Evolutionary conservation across 2,113 vertebrate species (phyloP).

Genomic region (Halcyon malimbica): DNA sequence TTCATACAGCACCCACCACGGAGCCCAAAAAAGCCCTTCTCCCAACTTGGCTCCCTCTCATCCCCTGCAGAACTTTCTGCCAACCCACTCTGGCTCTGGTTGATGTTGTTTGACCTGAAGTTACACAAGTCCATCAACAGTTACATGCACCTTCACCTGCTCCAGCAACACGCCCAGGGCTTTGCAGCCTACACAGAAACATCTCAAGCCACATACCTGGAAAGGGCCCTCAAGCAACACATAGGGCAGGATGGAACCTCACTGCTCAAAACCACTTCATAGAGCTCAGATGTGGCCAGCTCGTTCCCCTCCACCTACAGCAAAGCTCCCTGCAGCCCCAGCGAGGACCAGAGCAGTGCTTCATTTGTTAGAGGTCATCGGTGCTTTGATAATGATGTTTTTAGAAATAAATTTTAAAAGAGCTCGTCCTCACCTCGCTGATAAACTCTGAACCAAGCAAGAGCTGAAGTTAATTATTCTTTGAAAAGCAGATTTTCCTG

Average conservation of each 20-base stretch:
- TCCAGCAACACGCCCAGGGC: not conserved
- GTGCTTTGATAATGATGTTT: not conserved
- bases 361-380: not conserved
- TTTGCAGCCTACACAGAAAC: not conserved
- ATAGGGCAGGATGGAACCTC: not conserved
- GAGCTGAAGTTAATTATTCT: not conserved
- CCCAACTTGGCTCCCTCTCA: not conserved
- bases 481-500: not conserved
- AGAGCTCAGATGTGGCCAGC: not conserved
- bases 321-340: not conserved
- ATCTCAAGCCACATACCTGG: not conserved
- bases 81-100: not conserved
- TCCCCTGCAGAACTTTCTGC: not conserved
- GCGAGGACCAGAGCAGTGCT: accelerated
- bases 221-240: not conserved
- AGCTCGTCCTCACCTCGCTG: not conserved
- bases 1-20: accelerated
- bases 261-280: not conserved
- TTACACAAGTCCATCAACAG: not conserved
- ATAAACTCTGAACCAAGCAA: not conserved
- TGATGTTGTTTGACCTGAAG: no score
- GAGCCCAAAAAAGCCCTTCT: not conserved
- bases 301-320: not conserved
- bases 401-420: not conserved
- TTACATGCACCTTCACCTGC: not conserved